Evolutionary conservation across 37 sponge, comb jelly and placozoan genomes (phyloP).

Genomic region (Eunapius fragilis): DNA sequence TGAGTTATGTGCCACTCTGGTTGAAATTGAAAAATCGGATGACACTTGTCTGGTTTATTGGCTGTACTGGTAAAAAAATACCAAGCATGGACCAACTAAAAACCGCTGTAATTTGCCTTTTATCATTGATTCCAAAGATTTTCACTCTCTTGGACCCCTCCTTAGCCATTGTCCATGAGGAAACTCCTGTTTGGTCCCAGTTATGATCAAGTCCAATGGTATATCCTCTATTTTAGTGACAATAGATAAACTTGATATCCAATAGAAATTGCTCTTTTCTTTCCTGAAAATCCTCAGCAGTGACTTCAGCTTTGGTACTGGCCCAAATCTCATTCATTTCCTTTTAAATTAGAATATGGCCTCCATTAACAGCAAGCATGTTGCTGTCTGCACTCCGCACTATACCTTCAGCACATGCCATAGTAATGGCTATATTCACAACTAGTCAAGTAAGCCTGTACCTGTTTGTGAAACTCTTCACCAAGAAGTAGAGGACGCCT

Average conservation of each 20-base stretch:
- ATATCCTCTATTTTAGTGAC: conserved; percentile 73
- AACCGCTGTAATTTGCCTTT: conserved; percentile 70
- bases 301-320: conserved; percentile 49
- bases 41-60: conserved; percentile 40
- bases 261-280: conserved; percentile 56
- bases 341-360: conserved; percentile 44
- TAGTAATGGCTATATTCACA: conserved; percentile 56
- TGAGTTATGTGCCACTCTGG: conserved; percentile 53
- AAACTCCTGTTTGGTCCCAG: conserved; percentile 72
- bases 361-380: conserved; percentile 37
- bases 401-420: conserved; percentile 48
- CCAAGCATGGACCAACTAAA: conserved; percentile 46
- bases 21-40: conserved; percentile 40
- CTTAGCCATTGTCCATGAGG: conserved; percentile 59
- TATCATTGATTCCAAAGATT: conserved; percentile 56
- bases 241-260: conserved; percentile 29
- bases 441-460: conserved; percentile 33
- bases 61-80: conserved; percentile 52
- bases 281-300: conserved; percentile 31
- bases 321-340: conserved; percentile 62
- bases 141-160: conserved; percentile 50
- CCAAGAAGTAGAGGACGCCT: conserved; percentile 21
- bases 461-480: conserved; percentile 20
- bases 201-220: conserved; percentile 54
- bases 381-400: conserved; percentile 41